These are phyloP conservation scores for Caenorhabditis inopinata DNA, from an alignment of 1,140 invertebrate species.

Conservation along the genomic window DNA sequence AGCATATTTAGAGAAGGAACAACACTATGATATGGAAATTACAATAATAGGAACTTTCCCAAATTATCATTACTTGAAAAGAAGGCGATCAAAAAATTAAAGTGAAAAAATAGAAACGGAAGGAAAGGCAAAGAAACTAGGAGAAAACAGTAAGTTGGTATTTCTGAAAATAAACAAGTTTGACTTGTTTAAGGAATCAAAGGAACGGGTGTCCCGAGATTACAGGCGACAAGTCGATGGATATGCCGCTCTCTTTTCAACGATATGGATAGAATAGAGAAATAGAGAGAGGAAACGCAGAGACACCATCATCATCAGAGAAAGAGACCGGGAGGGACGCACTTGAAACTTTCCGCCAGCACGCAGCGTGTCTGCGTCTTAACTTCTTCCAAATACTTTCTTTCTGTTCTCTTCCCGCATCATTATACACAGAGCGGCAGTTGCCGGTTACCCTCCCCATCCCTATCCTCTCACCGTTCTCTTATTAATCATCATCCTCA, in stretches of 20 bases:
- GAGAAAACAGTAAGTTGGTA: too few relatives aligned
- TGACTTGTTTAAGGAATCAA: too few relatives aligned
- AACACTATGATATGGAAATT: too few relatives aligned
- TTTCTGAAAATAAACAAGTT: too few relatives aligned
- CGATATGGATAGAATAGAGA: not conserved
- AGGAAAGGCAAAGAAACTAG: not conserved
- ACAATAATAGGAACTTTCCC: too few relatives aligned
- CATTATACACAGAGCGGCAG: constrained; percentile 3
- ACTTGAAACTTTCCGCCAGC: constrained; percentile 27
- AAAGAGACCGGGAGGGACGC: not conserved
- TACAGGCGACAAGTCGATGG: constrained; percentile 11
- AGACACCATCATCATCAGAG: not conserved
- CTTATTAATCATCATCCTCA: too few relatives aligned
- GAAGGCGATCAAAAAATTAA: too few relatives aligned
- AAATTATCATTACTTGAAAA: too few relatives aligned
- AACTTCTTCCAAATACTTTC: not conserved
- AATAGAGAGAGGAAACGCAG: not conserved
- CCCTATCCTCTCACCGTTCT: not conserved
- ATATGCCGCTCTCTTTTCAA: not conserved
- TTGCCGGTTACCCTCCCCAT: not conserved
- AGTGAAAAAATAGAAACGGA: not conserved
- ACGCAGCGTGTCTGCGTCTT: not conserved
- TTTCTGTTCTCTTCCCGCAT: not conserved
- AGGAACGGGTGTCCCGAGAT: not conserved
- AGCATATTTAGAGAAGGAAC: too few relatives aligned